Evolutionary conservation across 1,140 invertebrate species (phyloP), one percentile per base, ranked within the genome.

Genomic region (Asobara japonica): DNA sequence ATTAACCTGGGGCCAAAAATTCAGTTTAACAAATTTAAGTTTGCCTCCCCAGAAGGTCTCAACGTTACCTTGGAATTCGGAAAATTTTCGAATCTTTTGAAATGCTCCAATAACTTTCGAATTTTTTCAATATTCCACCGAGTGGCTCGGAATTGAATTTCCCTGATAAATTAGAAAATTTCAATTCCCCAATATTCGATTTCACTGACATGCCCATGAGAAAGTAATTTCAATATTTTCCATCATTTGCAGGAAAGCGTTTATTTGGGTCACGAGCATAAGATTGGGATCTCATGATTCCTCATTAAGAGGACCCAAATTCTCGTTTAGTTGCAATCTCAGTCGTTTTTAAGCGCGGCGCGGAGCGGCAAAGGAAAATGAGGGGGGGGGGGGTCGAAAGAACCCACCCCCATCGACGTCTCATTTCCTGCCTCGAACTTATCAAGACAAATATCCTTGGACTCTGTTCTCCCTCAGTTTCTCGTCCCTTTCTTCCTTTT

Each of bases 391-490:
- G 67, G 18, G 36, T 41, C 41, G 60, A n/a, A 38, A 51, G 41
- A n/a, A 71, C 31, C 70, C 31, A 41, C 33, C 41, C 62, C 61
- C 71, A 73, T 75, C 71, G 74, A 72, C 74, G 67, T 75, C 71
- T 72, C 74, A 75, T 75, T 75, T 75, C 67, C 71, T 75, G 67
- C 67, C 68, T 69, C 61, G 64, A 73, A 75, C 67, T 75, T 75
- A 72, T 73, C 71, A 71, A 72, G 71, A 73, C 71, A 75, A 75
- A 75, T 71, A 75, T 60, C 67, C 29, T 51, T 7, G 25, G 41
- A 29, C 38, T 71, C 27, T 31, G 18, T 48, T 30, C 38, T 51
- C 48, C n/a, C 45, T 68, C 10, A 29, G 7, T 36, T 20, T 36
- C 16, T 13, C 27, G 51, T 33, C 25, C 48, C 22, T 29, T 65